phyloP scores from a whole-genome alignment of 2,888 invertebrate genomes.

The Priocnemis perturbator region DNA sequence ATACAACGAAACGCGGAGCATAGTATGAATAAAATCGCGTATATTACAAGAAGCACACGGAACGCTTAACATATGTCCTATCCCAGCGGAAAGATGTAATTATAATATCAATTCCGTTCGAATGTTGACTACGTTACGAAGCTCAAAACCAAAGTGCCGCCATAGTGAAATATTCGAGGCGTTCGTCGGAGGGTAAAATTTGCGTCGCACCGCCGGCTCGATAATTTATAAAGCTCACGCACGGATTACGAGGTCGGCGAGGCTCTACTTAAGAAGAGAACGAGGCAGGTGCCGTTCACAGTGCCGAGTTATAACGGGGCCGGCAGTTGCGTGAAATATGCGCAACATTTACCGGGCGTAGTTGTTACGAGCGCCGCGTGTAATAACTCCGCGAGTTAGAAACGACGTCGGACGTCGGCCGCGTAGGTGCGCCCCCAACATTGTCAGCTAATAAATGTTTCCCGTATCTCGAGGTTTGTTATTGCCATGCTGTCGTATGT shows the following conservation, averaged over 20 bases:
- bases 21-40: too few relatives aligned
- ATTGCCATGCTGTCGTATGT: too few relatives aligned
- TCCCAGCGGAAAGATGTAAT: too few relatives aligned
- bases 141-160: too few relatives aligned
- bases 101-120: too few relatives aligned
- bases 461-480: background rate
- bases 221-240: conserved; percentile 30
- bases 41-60: too few relatives aligned
- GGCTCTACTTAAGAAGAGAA: too few relatives aligned
- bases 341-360: background rate
- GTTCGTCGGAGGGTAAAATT: conserved; percentile 7
- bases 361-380: background rate
- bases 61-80: too few relatives aligned
- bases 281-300: background rate
- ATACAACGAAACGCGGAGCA: too few relatives aligned
- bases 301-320: conserved; percentile 12
- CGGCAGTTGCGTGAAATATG: conserved; percentile 1
- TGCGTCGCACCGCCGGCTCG: conserved; percentile 50
- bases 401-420: background rate
- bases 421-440: background rate
- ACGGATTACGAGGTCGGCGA: too few relatives aligned
- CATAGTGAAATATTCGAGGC: too few relatives aligned
- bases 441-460: conserved; percentile 6
- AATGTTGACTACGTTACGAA: too few relatives aligned
- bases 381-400: background rate